These are phyloP conservation scores for Luscinia luscinia DNA, from an alignment of 2,797 vertebrate species.

Conservation along the genomic window DNA sequence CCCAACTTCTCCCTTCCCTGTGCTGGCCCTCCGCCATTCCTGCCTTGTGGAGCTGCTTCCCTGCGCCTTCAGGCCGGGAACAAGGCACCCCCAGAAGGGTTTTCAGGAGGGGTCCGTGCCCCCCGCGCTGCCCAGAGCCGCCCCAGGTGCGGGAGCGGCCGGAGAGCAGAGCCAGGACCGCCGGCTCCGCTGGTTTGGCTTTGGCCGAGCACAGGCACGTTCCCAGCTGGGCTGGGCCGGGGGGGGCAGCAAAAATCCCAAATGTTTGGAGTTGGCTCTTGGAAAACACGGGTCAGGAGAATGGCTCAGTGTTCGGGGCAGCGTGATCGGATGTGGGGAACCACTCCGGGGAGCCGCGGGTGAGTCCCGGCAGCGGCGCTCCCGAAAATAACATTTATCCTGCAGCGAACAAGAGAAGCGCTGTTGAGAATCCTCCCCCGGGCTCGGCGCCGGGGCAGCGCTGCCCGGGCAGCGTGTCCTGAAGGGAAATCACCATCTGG, in stretches of 20 bases:
- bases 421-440: not conserved
- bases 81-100: not conserved
- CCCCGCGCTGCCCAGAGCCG: not conserved
- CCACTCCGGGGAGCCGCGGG: not conserved
- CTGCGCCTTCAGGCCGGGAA: not conserved
- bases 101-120: not conserved
- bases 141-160: not conserved
- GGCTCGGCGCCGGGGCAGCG: not conserved
- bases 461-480: not conserved
- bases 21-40: not conserved
- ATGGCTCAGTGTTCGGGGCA: constrained; percentile 21
- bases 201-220: not conserved
- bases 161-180: not conserved
- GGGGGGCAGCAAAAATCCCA: not conserved
- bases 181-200: not conserved
- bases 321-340: constrained; percentile 29
- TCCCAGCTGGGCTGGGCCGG: not conserved
- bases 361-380: constrained; percentile 2
- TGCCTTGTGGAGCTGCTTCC: not conserved
- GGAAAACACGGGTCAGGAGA: not conserved
- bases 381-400: constrained; percentile 19
- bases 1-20: fast-evolving
- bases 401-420: not conserved
- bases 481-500: not conserved
- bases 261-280: constrained; percentile 2